Evolutionary conservation across 2,113 vertebrate species (phyloP).

Genomic region (Trogon surrucura): DNA sequence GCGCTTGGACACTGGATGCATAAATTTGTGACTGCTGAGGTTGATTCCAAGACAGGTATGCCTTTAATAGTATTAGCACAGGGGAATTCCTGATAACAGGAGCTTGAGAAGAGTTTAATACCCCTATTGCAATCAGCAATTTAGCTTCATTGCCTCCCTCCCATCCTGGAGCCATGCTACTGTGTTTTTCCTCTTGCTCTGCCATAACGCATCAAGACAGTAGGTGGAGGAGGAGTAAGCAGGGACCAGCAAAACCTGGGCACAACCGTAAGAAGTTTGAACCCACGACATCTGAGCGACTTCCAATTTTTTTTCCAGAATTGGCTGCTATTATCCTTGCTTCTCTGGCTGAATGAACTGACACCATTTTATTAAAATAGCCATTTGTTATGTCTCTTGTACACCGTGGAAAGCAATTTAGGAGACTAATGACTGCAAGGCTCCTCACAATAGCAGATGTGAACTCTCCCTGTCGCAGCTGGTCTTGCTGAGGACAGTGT

Average conservation of each 20-base stretch:
- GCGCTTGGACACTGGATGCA: neutral
- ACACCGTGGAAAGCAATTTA: constrained; percentile 36
- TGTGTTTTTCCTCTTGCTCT: neutral
- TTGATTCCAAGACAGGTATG: neutral
- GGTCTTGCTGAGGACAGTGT: neutral
- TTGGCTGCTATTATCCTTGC: constrained; percentile 1
- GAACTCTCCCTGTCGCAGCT: neutral
- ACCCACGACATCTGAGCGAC: fast-evolving
- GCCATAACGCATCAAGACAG: fast-evolving
- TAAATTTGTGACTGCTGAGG: neutral
- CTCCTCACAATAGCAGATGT: constrained; percentile 3
- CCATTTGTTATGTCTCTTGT: constrained; percentile 35
- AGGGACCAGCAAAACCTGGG: neutral
- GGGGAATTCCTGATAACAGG: neutral
- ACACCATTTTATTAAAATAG: constrained; percentile 56
- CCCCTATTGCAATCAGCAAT: neutral
- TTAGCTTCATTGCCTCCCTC: neutral
- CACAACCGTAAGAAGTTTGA: neutral
- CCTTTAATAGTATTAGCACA: neutral
- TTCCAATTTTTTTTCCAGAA: neutral
- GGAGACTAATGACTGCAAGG: constrained; percentile 18
- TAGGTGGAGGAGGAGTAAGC: neutral
- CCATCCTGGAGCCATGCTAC: fast-evolving
- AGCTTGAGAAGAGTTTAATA: neutral
- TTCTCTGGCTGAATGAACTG: constrained; percentile 23